Evolutionary conservation across 2,113 vertebrate genomes (phyloP), one percentile per base, ranked within the genome.

Genomic region (Cephalopholis sonnerati): DNA sequence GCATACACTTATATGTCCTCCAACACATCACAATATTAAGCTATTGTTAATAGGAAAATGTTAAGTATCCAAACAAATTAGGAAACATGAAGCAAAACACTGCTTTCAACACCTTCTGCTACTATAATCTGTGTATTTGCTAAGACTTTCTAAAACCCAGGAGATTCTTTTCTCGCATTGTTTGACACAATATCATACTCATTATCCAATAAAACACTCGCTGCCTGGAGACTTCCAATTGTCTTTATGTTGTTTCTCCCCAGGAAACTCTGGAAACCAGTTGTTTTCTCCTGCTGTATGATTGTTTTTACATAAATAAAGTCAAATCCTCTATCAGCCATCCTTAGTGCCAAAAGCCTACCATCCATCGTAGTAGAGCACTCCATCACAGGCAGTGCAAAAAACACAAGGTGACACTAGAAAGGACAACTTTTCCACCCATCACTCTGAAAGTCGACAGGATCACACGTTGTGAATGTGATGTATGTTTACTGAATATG

Each of bases 241-340:
- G 18, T 48, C 25, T 55, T 62, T 3, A 48, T 48, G 27, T 20
- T 55, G 36, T 77, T 73, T 81, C 25, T 59, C 48, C n/a, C 36
- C 7, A 3, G 18, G 54, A 54, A 20, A 51, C 48, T 5, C 41
- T 50, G 27, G 13, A 57, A 64, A 51, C 2, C 9, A 25, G 41
- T 44, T 55, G 41, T 22, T 36, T 15, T 15, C 25, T 18, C 11
- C 12, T 25, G 8, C 16, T 27, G 15, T 16, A 7, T 53, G 39
- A 75, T 55, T 81, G 27, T 50, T 46, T 77, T 61, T n/a, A 66
- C 20, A 83, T 25, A 10, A 61, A 67, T 57, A 50, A n/a, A 17
- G 46, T 70, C 16, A 48, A 24, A 69, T 25, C 50, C 5, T 36
- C 69, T 54, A 62, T 17, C 50, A 36, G 16, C 46, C 25, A 7